Conservation (phyloP, 1,140 invertebrate species). For the Aphelenchoides besseyi region DNA sequence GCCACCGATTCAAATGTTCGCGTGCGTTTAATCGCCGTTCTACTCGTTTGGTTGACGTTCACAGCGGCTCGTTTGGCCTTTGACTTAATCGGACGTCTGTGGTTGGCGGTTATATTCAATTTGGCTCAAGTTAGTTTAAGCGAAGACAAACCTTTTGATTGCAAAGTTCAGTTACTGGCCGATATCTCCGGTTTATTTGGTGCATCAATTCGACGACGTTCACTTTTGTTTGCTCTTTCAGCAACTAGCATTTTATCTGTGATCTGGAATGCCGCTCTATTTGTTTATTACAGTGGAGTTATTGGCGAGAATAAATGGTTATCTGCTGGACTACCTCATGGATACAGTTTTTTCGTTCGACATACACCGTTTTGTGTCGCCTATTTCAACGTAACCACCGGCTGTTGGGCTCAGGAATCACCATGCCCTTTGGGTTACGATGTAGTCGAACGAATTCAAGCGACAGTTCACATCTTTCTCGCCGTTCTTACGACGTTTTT, state of each 20-base stretch:
- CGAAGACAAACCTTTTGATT: not conserved
- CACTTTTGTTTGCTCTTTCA: constrained; percentile 27
- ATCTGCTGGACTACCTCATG: constrained; percentile 40
- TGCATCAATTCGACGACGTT: constrained; percentile 27
- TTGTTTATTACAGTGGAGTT: constrained; percentile 33
- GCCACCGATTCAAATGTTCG: too few species aligned
- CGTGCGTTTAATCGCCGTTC: constrained; percentile 4
- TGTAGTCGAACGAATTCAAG: constrained; percentile 29
- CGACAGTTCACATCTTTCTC: constrained; percentile 34
- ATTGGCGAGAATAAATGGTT: constrained; percentile 24
- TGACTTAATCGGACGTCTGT: constrained; percentile 46
- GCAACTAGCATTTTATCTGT: constrained; percentile 32
- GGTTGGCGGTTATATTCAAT: constrained; percentile 46
- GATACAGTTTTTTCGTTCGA: constrained; percentile 45
- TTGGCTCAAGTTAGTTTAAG: constrained; percentile 41
- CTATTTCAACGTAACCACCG: constrained; percentile 45
- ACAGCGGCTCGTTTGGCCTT: constrained; percentile 41
- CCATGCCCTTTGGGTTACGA: constrained; percentile 16
- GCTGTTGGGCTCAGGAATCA: constrained; percentile 33
- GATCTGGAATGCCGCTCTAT: constrained; percentile 29
- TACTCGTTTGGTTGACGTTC: constrained; percentile 38
- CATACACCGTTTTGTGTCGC: constrained; percentile 44
- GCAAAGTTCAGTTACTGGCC: constrained; percentile 28
- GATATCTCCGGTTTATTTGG: constrained; percentile 41
- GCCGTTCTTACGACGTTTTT: constrained; percentile 36